Base-by-base conservation (phyloP, 1,140 invertebrate genomes). In the Eubasilissa regina region DNA sequence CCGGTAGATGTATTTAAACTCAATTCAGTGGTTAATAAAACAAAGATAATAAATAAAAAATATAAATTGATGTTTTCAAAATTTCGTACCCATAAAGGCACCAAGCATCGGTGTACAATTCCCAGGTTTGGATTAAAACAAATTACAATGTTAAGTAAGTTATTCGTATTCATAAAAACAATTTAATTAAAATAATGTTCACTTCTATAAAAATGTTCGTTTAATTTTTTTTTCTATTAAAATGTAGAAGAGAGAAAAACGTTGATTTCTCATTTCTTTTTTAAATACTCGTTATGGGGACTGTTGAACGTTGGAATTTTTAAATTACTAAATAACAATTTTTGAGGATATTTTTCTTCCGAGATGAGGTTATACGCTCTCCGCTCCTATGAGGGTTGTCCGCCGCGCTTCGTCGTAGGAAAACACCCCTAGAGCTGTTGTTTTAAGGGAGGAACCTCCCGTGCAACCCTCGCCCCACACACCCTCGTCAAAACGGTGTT, bases 391-490 rank as follows among this genome's bases (percentile, higher is more conserved):
- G 53, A 53, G 47, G 19, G 43, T 43, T 68, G 62, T 68, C 78
- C 17, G 74, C n/a, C 73, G 73, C 77, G 60, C 64, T 47, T 60
- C 70, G 77, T 48, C 75, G 77, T 75, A 64, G 70, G 68, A 78
- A 78, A 82, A 82, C 79, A 80, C 72, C 78, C 81, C 60, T 12
- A 35, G 78, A 75, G 48, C n/a, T 79, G 81, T 82, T 82, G 81
- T 82, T 82, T 82, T 78, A 82, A 75, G 72, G 66, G 81, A 80
- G 66, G 56, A 74, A 19, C 75, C 51, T 43, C 58, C 64, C 68
- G 13, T 51, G 35, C 51, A 45, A 15, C 19, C 47, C 17, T 21
- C 47, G 51, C 55, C 70, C 25, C 80, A 21, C 55, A 64, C 73
- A 66, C 72, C 58, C 73, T 51, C 75, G 35, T 76, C 55, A 15